Percentiles rank a stretch among this genome's conserved stretches.
Conservation (phyloP, 2,113 vertebrate species). For the Indri indri region DNA sequence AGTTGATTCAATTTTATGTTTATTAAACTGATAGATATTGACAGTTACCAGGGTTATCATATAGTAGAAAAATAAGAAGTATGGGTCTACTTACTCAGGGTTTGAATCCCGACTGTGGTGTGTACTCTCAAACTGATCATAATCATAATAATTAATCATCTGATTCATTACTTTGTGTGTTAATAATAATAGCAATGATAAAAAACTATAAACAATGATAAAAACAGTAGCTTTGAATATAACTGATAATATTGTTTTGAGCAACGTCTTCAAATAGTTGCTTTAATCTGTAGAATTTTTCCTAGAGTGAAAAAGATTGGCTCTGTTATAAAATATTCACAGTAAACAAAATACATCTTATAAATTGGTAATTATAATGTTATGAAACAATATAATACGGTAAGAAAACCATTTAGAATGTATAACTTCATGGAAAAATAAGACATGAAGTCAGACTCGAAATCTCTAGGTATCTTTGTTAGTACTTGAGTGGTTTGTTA, state of each 20-base stretch:
- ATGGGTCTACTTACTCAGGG: too few relatives aligned
- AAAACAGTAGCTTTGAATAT: background rate
- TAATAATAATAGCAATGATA: background rate
- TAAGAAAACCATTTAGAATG: background rate
- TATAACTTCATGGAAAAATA: background rate
- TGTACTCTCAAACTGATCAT: background rate
- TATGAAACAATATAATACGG: background rate
- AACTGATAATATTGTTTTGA: background rate
- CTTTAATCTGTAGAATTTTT: background rate
- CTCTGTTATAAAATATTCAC: background rate
- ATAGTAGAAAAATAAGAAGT: background rate
- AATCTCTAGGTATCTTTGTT: background rate
- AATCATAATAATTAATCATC: background rate
- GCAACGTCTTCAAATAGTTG: background rate
- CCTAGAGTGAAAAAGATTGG: background rate
- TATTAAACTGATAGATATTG: background rate
- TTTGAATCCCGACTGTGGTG: background rate
- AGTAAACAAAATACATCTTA: background rate
- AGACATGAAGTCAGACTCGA: background rate
- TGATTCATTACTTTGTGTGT: background rate
- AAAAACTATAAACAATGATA: background rate
- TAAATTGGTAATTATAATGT: background rate
- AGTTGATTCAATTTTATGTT: background rate
- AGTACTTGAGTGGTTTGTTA: background rate
- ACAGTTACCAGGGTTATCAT: background rate